Base-by-base conservation (phyloP, 2,113 vertebrate species). In the Camelus bactrianus region DNA sequence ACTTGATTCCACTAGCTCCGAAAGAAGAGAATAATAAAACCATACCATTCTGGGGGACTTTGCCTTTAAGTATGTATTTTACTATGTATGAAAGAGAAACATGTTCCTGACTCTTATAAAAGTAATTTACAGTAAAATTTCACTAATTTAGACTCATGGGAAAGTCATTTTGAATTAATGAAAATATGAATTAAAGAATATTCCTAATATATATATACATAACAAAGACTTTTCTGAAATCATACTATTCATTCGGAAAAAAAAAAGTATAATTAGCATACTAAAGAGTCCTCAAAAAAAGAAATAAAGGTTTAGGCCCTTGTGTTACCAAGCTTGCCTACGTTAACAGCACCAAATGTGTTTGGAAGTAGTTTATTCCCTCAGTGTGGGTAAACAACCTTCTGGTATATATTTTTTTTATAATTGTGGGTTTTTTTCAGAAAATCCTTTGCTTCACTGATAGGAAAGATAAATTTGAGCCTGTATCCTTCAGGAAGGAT, bases 81-180 rank as follows among this genome's bases (percentile, higher is more conserved):
- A 35, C 76, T 69, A 70, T 42, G 4, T 46, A 92, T 72, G 24
- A 73, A 89, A 80, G 30, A 75, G 16, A 60, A 89, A 42, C 2
- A 67, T 16, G 46, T 69, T 77, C 67, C 46, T 76, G n/a, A 81
- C 67, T 94, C 8, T 92, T 92, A 58, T 54, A 38, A 85, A 84
- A 46, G 60, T 50, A 80, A 80, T 60, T 82, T 46, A 86, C 9
- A 70, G 22, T 75, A 62, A 91, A 90, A 24, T 5, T 50, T 94
- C 10, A 80, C 26, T 87, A 83, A 77, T 56, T 80, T 56, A 58
- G 19, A 88, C 15, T 82, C 50, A 46, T 46, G 13, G 73, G 70
- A 85, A 84, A 73, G 35, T 72, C 10, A 72, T 32, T 95, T 80
- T 95, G 17, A 60, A 92, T n/a, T 58, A 96, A 84, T 88, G 11